These are phyloP conservation scores for Branchipolynoe longqiensis DNA, from an alignment of 2,888 invertebrate genomes.

Conservation along the genomic window DNA sequence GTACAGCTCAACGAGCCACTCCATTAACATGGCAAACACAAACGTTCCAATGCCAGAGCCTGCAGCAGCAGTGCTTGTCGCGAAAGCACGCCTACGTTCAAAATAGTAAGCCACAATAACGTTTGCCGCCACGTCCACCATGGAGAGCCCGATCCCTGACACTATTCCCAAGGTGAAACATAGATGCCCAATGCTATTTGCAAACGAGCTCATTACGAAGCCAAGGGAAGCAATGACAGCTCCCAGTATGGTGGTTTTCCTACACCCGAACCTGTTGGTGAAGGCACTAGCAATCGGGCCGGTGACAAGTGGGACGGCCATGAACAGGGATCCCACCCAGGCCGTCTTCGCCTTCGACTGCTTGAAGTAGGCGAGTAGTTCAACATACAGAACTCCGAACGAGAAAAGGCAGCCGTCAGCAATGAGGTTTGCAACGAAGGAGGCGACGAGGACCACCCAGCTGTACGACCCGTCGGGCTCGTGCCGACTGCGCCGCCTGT, in stretches of 20 bases:
- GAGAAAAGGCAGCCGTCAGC: constrained; percentile 46
- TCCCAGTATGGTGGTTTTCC: constrained; percentile 76
- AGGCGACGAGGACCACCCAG: constrained; percentile 37
- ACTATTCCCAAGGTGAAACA: constrained; percentile 77
- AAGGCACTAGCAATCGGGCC: constrained; percentile 78
- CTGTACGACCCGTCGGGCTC: constrained; percentile 40
- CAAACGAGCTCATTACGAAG: constrained; percentile 74
- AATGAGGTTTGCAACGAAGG: constrained; percentile 35
- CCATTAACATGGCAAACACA: constrained; percentile 77
- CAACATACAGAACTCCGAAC: constrained; percentile 43
- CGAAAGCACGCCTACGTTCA: constrained; percentile 77
- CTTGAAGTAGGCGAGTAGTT: constrained; percentile 41
- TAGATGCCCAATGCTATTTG: constrained; percentile 73
- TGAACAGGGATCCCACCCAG: constrained; percentile 93
- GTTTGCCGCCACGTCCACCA: constrained; percentile 78
- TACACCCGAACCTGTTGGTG: constrained; percentile 77
- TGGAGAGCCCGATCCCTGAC: constrained; percentile 77
- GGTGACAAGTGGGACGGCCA: constrained; percentile 90
- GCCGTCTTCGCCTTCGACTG: constrained; percentile 84
- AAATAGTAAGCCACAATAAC: constrained; percentile 80
- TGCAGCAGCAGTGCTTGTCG: constrained; percentile 79
- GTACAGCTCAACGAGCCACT: constrained; percentile 74
- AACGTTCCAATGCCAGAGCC: constrained; percentile 80
- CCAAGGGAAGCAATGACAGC: constrained; percentile 75
- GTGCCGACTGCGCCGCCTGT: not conserved